These are phyloP conservation scores for Temnothorax nylanderi DNA, from an alignment of 1,140 invertebrate genomes.

Conservation along the genomic window DNA sequence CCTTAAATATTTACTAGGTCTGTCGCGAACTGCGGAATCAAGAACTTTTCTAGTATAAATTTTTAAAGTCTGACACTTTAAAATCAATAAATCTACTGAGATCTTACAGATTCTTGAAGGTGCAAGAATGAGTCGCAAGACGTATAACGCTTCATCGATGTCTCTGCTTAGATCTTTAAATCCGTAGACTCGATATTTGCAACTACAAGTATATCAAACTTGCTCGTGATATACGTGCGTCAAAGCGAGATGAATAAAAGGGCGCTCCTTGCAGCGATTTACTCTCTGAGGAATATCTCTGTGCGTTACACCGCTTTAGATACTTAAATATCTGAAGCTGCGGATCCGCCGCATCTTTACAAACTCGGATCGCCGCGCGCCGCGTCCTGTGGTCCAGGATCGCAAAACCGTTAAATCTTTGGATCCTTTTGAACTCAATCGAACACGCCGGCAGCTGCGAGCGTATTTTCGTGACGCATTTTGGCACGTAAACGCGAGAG, in stretches of 20 bases:
- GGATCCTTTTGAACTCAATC: constrained; percentile 49
- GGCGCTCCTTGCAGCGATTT: constrained; percentile 11
- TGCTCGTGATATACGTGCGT: background rate
- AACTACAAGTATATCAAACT: constrained; percentile 21
- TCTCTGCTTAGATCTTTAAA: constrained; percentile 14
- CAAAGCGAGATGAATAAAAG: constrained; percentile 30
- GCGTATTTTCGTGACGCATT: constrained; percentile 49
- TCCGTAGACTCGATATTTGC: background rate
- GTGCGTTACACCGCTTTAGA: constrained; percentile 33
- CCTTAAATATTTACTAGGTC: constrained; percentile 38
- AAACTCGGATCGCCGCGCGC: constrained; percentile 14
- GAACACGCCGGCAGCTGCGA: constrained; percentile 17
- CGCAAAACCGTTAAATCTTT: constrained; percentile 48
- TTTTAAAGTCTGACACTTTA: constrained; percentile 6
- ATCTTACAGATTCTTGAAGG: background rate
- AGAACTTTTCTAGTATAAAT: constrained; percentile 17
- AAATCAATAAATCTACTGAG: constrained; percentile 25
- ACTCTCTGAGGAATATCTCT: constrained; percentile 1
- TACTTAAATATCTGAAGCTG: constrained; percentile 46
- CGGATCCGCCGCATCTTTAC: constrained; percentile 21
- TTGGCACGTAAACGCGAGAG: constrained; percentile 46
- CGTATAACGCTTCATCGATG: constrained; percentile 2
- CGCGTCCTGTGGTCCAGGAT: constrained; percentile 9
- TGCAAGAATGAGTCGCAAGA: background rate
- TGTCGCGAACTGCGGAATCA: constrained; percentile 7